phyloP scores from a whole-genome alignment of 37 sponge, comb jelly and placozoan species.

The Amphimedon queenslandica region DNA sequence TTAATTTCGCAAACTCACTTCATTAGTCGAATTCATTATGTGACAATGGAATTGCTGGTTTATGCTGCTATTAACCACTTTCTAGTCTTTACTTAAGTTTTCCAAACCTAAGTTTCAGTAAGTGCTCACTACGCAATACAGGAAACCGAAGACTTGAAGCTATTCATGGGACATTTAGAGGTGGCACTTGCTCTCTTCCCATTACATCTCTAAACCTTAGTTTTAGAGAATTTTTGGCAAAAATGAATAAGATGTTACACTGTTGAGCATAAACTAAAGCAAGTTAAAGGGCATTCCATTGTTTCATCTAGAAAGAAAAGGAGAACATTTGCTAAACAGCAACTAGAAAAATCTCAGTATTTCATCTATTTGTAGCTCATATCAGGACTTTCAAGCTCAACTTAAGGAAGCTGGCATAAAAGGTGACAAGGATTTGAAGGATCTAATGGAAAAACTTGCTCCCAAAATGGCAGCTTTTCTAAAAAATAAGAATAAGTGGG shows the following conservation, averaged over 20 bases:
- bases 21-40: slow-evolving; percentile 7
- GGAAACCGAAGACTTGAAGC: slow-evolving; percentile 18
- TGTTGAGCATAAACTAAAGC: neutral
- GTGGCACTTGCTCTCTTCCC: slow-evolving; percentile 22
- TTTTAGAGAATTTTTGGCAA: slow-evolving; percentile 16
- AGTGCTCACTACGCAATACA: slow-evolving; percentile 6
- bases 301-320: slow-evolving; percentile 8
- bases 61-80: slow-evolving; percentile 14
- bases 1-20: slow-evolving; percentile 4
- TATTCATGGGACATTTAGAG: slow-evolving; percentile 23
- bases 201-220: slow-evolving; percentile 8
- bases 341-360: neutral
- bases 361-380: neutral
- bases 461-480: neutral
- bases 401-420: neutral
- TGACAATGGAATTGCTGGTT: slow-evolving; percentile 8
- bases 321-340: slow-evolving; percentile 1
- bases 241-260: slow-evolving; percentile 6
- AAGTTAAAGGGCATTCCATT: slow-evolving; percentile 3
- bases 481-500: slow-evolving; percentile 2
- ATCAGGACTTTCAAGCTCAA: too few species aligned
- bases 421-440: slow-evolving; percentile 1
- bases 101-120: neutral
- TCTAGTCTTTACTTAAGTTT: neutral
- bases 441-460: slow-evolving; percentile 1